Evolutionary conservation across 1,140 invertebrate species (phyloP), one percentile per base, ranked within the genome.

Genomic region (Proales similis): DNA sequence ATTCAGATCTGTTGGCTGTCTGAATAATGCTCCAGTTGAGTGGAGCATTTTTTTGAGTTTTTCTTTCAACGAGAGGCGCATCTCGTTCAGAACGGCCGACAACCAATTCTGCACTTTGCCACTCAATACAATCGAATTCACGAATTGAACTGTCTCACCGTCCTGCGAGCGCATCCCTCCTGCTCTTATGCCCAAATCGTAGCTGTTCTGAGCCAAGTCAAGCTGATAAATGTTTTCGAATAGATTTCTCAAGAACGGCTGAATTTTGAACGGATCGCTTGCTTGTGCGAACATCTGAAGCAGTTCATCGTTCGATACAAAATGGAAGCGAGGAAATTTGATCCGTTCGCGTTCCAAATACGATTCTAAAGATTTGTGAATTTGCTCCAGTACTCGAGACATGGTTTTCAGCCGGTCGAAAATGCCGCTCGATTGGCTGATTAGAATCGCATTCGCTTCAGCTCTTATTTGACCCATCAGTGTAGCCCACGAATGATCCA

Each of bases 91-190:
- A 7, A 89, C 72, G 14, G 82, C 78, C 66, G 80, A 76, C 4
- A 90, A 71, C 86, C 87, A 90, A 1, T 75, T 68, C 69, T 74
- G 60, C 4, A 63, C 62, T 14, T 51, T 84, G 0, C 86, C 86
- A 47, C 87, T 85, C 36, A 88, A 69, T 14, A 81, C 65, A 2
- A 87, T 73, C 2, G 80, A 74, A 42, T 81, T 79, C 19, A 76
- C 72, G 75, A 86, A 90, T 48, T 84, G 81, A 2, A 89, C 80
- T 70, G 80, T 82, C 70, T 90, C 87, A 3, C 84, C 86, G 66
- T 89, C 86, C 49, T 66, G 81, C 1, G 87, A 85, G 66, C 79
- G 81, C 86, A 90, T 89, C 2, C 83, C 85, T 39, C 79, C 73
- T 1, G 84, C 84, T 64, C 45, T 73, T 71, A 7, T 64, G 46